Percentiles rank a stretch among this genome's conserved stretches.
Conservation (phyloP, 2,888 invertebrate genomes). For the Teleiodes luculella region DNA sequence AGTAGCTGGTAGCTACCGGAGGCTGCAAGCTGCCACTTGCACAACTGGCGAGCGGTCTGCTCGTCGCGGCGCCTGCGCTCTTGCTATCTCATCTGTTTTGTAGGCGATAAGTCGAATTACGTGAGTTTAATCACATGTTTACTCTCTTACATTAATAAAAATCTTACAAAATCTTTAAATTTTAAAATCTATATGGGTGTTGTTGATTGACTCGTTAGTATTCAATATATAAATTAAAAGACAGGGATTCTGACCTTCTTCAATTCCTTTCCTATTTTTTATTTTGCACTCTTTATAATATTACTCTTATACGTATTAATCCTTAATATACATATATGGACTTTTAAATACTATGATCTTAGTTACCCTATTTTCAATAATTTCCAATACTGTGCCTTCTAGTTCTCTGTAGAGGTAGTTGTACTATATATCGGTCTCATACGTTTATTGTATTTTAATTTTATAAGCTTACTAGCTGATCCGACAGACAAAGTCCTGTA, state of each 20-base stretch:
- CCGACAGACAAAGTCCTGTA: too few relatives aligned
- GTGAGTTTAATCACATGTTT: constrained; percentile 35
- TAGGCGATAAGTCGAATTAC: constrained; percentile 34
- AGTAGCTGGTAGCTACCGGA: neutral
- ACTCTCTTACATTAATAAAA: constrained; percentile 3
- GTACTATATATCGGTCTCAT: constrained; percentile 22
- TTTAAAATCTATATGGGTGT: constrained; percentile 42
- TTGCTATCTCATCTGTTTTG: constrained; percentile 51
- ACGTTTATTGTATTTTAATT: too few relatives aligned
- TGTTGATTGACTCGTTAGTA: constrained; percentile 34
- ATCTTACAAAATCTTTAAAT: neutral
- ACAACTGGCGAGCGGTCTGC: neutral
- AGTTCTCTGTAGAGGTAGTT: constrained; percentile 65
- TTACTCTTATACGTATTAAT: too few relatives aligned
- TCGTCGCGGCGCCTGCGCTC: constrained; percentile 13
- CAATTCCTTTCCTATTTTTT: constrained; percentile 2
- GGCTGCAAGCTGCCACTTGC: neutral
- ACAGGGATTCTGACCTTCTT: constrained; percentile 30
- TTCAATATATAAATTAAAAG: constrained; percentile 40
- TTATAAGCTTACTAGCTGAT: too few relatives aligned
- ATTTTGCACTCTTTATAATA: constrained; percentile 7
- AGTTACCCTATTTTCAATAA: neutral
- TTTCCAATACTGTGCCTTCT: constrained; percentile 74
- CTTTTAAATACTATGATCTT: neutral
- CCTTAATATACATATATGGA: too few relatives aligned